Conservation (phyloP, 2,797 vertebrate species). For the Philypnodon macrostomus region DNA sequence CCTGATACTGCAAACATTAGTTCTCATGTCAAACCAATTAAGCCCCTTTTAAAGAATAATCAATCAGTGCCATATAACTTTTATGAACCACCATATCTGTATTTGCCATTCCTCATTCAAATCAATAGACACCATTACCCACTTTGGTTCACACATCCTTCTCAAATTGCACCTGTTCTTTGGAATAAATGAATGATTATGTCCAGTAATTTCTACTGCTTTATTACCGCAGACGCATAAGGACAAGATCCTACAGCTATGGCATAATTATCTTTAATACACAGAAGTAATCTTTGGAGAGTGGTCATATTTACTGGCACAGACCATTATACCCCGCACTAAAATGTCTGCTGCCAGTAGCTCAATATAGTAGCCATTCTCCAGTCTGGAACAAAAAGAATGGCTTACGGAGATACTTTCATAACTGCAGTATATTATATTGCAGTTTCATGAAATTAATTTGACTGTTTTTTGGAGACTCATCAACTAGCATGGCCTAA, state of each 20-base stretch:
- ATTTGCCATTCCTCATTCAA: no score
- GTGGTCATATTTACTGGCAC: conserved; percentile 19
- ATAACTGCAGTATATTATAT: conserved; percentile 7
- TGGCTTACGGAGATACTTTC: conserved; percentile 8
- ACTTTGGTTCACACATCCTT: background rate
- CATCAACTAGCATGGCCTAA: no score
- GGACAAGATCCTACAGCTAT: conserved; percentile 2
- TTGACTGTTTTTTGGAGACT: no score
- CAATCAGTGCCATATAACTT: no score
- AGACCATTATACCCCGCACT: conserved; percentile 4
- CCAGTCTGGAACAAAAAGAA: conserved; percentile 5
- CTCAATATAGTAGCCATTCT: conserved; percentile 9
- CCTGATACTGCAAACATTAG: no score
- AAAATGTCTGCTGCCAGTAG: conserved; percentile 12
- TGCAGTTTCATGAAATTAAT: no score
- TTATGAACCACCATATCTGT: no score
- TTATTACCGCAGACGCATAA: conserved; percentile 6
- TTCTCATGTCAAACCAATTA: no score
- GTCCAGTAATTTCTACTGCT: conserved; percentile 5
- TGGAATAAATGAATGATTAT: conserved; percentile 5
- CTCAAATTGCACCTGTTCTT: conserved; percentile 1
- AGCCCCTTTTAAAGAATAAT: no score
- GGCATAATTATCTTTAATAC: conserved; percentile 1
- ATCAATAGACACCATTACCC: background rate
- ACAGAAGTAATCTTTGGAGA: background rate